Conservation (phyloP, 53 echinoderm and acorn worm species). For the Actinopyga echinites region DNA sequence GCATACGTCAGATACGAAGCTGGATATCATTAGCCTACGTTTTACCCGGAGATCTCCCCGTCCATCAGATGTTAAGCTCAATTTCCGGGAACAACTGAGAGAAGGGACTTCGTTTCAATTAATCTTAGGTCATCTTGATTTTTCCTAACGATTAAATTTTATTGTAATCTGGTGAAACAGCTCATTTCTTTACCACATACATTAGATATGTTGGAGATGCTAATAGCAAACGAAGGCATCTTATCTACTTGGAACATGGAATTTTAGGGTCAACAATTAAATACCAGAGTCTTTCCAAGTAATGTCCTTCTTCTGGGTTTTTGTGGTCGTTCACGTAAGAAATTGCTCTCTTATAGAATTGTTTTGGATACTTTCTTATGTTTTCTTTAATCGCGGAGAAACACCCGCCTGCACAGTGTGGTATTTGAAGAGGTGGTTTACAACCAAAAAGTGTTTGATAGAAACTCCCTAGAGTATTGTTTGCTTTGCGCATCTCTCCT, state of each 20-base stretch:
- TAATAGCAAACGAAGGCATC: no score
- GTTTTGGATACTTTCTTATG: conserved; percentile 14
- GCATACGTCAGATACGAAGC: no score
- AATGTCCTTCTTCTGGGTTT: conserved; percentile 44
- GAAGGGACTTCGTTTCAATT: no score
- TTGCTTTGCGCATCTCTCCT: neutral
- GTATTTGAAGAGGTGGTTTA: neutral
- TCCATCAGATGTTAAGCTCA: no score
- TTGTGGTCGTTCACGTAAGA: conserved; percentile 33
- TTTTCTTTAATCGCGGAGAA: conserved; percentile 46
- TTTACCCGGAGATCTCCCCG: no score
- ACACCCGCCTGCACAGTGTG: conserved; percentile 1
- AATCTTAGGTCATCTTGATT: no score
- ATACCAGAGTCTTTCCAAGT: conserved; percentile 43
- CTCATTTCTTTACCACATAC: no score
- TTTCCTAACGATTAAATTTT: no score
- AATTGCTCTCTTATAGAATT: conserved; percentile 17
- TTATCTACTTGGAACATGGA: neutral
- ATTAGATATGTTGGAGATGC: no score
- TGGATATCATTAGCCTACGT: no score
- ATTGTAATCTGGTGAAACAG: no score
- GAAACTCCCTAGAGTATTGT: neutral
- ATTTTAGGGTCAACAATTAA: neutral
- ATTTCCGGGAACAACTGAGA: no score
- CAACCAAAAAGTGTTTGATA: conserved; percentile 8